Base-by-base conservation (phyloP, 2,113 vertebrate species). In the Gymnobelideus leadbeateri region DNA sequence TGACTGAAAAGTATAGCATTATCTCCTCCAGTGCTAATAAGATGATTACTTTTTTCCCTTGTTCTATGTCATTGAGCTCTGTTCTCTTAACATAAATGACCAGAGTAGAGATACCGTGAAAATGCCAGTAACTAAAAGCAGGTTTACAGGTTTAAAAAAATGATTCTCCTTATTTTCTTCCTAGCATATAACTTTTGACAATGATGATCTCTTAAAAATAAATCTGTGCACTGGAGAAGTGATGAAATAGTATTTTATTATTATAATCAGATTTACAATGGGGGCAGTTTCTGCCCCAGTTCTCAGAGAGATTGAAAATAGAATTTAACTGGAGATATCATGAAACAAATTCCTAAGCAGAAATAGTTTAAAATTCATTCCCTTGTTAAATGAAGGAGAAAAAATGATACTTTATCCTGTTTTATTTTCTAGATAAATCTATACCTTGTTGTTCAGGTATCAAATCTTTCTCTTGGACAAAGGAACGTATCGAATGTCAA, bases 1-100 rank as follows among this genome's bases (percentile, higher is more conserved):
- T 96, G 89, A 94, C 50, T 93, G 97, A 93, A 11, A 96, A 89
- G 46, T 51, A 93, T 47, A 91, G 52, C 95, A 96, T 46, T 25
- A 55, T 52, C 43, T 95, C 97, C 57, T 96, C 97, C 97, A 98
- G 95, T 96, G 93, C 96, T 93, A 93, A 89, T 91, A 96, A 57
- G 93, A 57, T 92, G 96, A 93, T 89, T 16, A 84, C 97, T 96
- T 95, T 89, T 89, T 93, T 93, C 94, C 93, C 94, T 93, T 97
- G 90, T 96, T 96, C 47, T 68, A 94, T 94, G 92, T 96, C 90
- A 94, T 90, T 93, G 91, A 97, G 97, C 94, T 98, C 89, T 94
- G 91, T 94, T 97, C 97, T 94, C 91, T 52, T 93, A 97, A 96
- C 93, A 46, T 95, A 0, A 0, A 94, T 95, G 90, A 84, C 6